Percentiles rank a stretch among this genome's conserved stretches.
Conservation (phyloP, 2,888 invertebrate genomes). For the Candidula unifasciata region DNA sequence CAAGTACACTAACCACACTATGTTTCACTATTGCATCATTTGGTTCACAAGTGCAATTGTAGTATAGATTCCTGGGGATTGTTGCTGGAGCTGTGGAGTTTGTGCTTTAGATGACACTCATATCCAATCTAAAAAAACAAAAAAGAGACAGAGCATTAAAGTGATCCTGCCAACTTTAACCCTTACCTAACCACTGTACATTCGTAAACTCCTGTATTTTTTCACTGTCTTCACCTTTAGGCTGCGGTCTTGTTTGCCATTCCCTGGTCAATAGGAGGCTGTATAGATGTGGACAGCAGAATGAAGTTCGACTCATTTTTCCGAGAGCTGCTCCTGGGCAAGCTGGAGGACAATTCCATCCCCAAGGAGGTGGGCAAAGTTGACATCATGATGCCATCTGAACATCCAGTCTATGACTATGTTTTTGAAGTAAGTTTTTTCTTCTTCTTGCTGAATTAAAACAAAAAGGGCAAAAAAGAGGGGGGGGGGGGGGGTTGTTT, state of each 20-base stretch:
- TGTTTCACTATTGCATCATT: no score
- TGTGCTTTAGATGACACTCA: no score
- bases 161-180: no score
- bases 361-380: constrained; percentile 84
- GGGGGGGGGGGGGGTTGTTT: no score
- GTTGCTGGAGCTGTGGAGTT: no score
- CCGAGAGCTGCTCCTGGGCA: constrained; percentile 79
- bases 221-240: constrained; percentile 77
- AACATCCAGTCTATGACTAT: constrained; percentile 89
- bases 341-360: constrained; percentile 79
- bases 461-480: no score
- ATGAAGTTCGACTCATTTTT: constrained; percentile 88
- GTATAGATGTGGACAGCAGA: constrained; percentile 86
- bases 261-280: constrained; percentile 91
- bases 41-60: no score
- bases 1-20: no score
- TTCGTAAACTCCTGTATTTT: not conserved
- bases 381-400: constrained; percentile 86
- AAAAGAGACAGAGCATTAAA: no score
- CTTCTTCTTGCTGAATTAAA: no score
- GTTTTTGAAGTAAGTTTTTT: constrained; percentile 82
- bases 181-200: not conserved
- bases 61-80: no score
- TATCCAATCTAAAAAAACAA: no score
- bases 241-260: constrained; percentile 86